Evolutionary conservation across 2,113 vertebrate species (phyloP).

Genomic region (Pterocles burchelli): DNA sequence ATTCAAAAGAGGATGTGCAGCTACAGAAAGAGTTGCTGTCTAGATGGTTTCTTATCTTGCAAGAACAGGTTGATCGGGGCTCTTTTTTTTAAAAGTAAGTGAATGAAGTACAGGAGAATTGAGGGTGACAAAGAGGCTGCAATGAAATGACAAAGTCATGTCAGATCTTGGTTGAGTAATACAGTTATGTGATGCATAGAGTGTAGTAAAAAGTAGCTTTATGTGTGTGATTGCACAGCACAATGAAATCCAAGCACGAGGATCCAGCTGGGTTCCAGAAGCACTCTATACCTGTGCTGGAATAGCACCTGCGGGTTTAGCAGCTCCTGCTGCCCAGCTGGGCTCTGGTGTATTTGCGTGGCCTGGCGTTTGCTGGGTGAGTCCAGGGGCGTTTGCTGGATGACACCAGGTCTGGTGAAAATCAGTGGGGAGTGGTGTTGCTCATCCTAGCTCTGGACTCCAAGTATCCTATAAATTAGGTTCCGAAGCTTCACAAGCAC

Average conservation of each 20-base stretch:
- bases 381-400: not conserved
- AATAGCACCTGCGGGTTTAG: not conserved
- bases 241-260: not conserved
- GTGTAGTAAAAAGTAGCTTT: not conserved
- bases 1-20: not conserved
- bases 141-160: not conserved
- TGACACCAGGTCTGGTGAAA: not conserved
- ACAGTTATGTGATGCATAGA: not conserved
- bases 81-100: not conserved
- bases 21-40: not conserved
- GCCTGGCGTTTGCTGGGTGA: not conserved
- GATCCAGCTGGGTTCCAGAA: not conserved
- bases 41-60: not conserved
- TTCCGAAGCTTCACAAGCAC: not conserved
- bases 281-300: fast-evolving
- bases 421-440: not conserved
- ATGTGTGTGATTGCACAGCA: not conserved
- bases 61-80: not conserved
- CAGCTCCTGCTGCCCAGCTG: not conserved
- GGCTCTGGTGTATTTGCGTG: not conserved
- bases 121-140: not conserved
- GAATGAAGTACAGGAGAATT: not conserved
- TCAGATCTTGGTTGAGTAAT: not conserved
- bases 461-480: not conserved
- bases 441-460: not conserved